Conservation (phyloP, 2,888 invertebrate genomes). For the Heliconius charithonia region DNA sequence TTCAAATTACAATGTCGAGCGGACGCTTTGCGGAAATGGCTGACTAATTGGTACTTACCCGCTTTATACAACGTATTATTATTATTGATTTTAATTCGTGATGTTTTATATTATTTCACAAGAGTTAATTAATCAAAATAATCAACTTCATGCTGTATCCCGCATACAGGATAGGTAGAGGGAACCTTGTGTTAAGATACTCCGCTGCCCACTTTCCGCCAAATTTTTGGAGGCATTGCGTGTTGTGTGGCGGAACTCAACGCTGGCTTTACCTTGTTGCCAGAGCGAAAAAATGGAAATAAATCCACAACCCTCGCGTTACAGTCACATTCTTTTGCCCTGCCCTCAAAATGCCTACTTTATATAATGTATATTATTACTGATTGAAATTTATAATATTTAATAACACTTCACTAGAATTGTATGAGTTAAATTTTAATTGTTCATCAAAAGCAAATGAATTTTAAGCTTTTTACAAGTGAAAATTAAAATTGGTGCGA, state of each 20-base stretch:
- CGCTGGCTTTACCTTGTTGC: no score
- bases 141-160: no score
- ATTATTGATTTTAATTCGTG: background rate
- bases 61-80: background rate
- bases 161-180: no score
- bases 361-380: background rate
- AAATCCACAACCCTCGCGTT: no score
- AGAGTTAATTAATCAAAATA: no score
- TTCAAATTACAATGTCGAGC: conserved; percentile 9
- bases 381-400: background rate
- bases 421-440: background rate
- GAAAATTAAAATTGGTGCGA: conserved; percentile 22
- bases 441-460: background rate
- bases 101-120: background rate
- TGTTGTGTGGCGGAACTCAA: no score
- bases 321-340: background rate
- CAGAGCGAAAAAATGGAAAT: no score
- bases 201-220: no score
- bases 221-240: no score
- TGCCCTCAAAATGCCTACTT: background rate
- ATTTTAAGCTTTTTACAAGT: conserved; percentile 3
- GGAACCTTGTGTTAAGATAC: no score
- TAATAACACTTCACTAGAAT: background rate
- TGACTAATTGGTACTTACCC: conserved; percentile 4
- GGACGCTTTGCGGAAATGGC: conserved; percentile 9